A percentile compares a stretch with the other conserved stretches of the same genome.
Conservation (phyloP, 2,888 invertebrate species). For the Trichopria drosophilae region DNA sequence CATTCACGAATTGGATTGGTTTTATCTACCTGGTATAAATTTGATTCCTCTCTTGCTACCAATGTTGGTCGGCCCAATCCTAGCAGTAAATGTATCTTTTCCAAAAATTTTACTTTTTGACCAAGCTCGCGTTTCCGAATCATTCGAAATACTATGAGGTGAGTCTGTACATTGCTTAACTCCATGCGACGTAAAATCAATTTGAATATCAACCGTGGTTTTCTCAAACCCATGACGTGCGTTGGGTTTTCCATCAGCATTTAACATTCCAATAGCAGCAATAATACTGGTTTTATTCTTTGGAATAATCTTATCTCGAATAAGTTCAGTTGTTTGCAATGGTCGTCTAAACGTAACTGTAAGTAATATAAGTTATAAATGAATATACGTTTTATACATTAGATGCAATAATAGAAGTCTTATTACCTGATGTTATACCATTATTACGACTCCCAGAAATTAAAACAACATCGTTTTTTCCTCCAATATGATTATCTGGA, state of each 20-base stretch:
- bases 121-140: constrained; percentile 70
- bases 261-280: constrained; percentile 85
- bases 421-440: constrained; percentile 73
- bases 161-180: constrained; percentile 75
- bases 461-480: constrained; percentile 74
- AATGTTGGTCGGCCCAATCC: constrained; percentile 85
- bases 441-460: constrained; percentile 76
- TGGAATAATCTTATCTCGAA: constrained; percentile 72
- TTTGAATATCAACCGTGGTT: constrained; percentile 72
- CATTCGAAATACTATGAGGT: constrained; percentile 66
- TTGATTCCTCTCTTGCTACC: constrained; percentile 78
- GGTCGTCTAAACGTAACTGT: constrained; percentile 76
- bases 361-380: constrained; percentile 7
- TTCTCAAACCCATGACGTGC: constrained; percentile 77
- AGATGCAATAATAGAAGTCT: too few species aligned
- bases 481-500: constrained; percentile 80
- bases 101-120: constrained; percentile 67
- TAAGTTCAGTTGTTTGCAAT: constrained; percentile 73
- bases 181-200: constrained; percentile 73
- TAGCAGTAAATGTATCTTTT: constrained; percentile 67
- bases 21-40: too few species aligned
- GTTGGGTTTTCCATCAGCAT: constrained; percentile 78
- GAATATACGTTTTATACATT: constrained; percentile 3
- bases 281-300: constrained; percentile 75
- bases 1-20: too few species aligned